These are phyloP conservation scores for Amorpha juglandis DNA, from an alignment of 2,888 invertebrate species.

Conservation along the genomic window DNA sequence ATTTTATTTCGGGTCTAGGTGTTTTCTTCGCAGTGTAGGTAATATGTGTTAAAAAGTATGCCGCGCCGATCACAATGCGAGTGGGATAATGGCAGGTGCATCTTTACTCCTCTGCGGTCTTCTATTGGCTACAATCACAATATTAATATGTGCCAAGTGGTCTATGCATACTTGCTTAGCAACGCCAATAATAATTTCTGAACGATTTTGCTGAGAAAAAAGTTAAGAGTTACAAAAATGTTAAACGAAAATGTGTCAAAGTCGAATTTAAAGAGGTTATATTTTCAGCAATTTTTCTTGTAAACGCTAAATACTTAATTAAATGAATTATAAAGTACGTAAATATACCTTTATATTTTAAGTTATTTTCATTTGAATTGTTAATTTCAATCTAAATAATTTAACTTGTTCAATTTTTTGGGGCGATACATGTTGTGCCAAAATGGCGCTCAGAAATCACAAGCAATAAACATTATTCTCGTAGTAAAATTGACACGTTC, in stretches of 20 bases:
- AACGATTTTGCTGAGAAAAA: too few relatives aligned
- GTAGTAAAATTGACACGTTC: conserved; percentile 46
- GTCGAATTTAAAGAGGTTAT: conserved; percentile 10
- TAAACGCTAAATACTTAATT: neutral
- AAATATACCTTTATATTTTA: neutral
- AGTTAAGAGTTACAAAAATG: too few relatives aligned
- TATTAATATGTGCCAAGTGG: too few relatives aligned
- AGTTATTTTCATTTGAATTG: neutral
- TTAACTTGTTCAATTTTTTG: neutral
- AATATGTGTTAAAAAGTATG: too few relatives aligned
- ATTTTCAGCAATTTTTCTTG: neutral
- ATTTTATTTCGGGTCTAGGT: too few relatives aligned
- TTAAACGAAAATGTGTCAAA: neutral
- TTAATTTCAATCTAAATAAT: neutral
- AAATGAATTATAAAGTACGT: conserved; percentile 6
- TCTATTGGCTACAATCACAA: too few relatives aligned
- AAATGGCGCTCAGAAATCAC: conserved; percentile 57
- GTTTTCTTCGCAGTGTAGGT: too few relatives aligned
- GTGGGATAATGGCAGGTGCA: too few relatives aligned
- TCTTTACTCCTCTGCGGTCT: too few relatives aligned
- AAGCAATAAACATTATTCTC: conserved; percentile 45
- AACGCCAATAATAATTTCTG: too few relatives aligned
- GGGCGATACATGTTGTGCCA: conserved; percentile 36
- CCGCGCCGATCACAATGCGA: too few relatives aligned
- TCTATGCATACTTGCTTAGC: too few relatives aligned